Evolutionary conservation across 2,888 invertebrate species (phyloP), one percentile per base, ranked within the genome.

Genomic region (Chalcis sispes): DNA sequence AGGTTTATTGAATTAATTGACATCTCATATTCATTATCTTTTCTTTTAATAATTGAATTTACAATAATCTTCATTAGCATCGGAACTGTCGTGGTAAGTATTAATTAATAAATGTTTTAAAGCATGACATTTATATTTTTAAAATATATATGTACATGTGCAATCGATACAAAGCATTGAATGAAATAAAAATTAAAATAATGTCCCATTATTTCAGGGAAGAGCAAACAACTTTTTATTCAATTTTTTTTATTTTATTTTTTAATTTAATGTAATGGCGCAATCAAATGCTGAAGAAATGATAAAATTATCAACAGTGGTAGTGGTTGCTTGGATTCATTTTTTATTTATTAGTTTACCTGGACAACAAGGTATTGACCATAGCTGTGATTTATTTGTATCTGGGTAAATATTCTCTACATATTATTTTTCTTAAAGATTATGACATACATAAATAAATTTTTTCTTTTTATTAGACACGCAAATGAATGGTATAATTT

Each of bases 351-450:
- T 72, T 15, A 72, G 74, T 48, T 23, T 62, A 27, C 79, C 76
- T 1, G 79, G 79, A 4, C 78, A 79, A 65, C 70, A 69, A 15
- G n/a, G 75, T 13, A 77, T 79, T n/a, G 75, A 79, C 58, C 69
- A 78, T 64, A 79, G 79, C 42, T 15, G 20, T 15, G 56, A 66
- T 13, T 42, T 79, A 42, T 71, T 50, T 18, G 32, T 72, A n/a
- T 25, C 56, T 29, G 56, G 52, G 79, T 78, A 59, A 70, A 72
- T 52, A 54, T 56, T 5, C n/a, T 56, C n/a, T n/a, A n/a, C n/a
- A n/a, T 50, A 7, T 13, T 50, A 1, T 36, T 27, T 59, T 36
- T 36, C 23, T 36, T 46, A 46, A 46, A 46, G n/a, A n/a, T n/a
- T n/a, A n/a, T n/a, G n/a, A n/a, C n/a, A n/a, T 36, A 36, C 4